A percentile compares a stretch with the other conserved stretches of the same genome.
phyloP scores from a whole-genome alignment of 2,113 vertebrate genomes.

The Gorsachius goisagi region DNA sequence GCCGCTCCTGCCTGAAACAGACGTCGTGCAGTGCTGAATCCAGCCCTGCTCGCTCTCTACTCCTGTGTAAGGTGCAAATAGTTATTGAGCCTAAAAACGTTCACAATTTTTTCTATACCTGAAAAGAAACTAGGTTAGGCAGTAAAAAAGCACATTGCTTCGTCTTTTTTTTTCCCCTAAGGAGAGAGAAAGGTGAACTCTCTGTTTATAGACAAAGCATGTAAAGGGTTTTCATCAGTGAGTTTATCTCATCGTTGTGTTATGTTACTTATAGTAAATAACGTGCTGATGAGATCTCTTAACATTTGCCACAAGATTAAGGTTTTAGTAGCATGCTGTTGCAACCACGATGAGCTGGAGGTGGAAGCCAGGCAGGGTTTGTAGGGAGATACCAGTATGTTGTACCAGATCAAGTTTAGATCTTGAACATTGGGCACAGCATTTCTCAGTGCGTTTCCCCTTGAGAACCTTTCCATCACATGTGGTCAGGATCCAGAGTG shows the following conservation, averaged over 20 bases:
- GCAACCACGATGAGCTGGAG: not conserved
- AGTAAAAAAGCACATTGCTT: not conserved
- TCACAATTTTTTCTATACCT: not conserved
- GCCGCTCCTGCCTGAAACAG: not conserved
- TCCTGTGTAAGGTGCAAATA: not conserved
- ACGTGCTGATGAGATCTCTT: not conserved
- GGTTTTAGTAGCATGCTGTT: not conserved
- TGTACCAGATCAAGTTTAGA: not conserved
- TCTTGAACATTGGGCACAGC: fast-evolving
- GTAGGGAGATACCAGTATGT: fast-evolving
- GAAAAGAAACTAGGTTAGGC: not conserved
- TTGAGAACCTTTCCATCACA: not conserved
- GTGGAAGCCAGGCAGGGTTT: not conserved
- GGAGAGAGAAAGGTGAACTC: not conserved
- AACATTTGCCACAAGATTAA: not conserved
- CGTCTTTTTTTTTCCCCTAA: not conserved
- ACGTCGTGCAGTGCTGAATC: not conserved
- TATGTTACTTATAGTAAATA: not conserved
- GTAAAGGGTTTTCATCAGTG: not conserved
- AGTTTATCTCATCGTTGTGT: not conserved
- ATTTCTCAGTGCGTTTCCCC: not conserved
- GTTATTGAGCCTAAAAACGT: not conserved
- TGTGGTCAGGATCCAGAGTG: not conserved
- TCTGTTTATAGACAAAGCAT: not conserved
- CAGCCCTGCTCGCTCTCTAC: not conserved